Percentiles rank a stretch among this genome's conserved stretches.
These are phyloP conservation scores for Lasius platythorax DNA, from an alignment of 2,888 invertebrate species.

Conservation along the genomic window DNA sequence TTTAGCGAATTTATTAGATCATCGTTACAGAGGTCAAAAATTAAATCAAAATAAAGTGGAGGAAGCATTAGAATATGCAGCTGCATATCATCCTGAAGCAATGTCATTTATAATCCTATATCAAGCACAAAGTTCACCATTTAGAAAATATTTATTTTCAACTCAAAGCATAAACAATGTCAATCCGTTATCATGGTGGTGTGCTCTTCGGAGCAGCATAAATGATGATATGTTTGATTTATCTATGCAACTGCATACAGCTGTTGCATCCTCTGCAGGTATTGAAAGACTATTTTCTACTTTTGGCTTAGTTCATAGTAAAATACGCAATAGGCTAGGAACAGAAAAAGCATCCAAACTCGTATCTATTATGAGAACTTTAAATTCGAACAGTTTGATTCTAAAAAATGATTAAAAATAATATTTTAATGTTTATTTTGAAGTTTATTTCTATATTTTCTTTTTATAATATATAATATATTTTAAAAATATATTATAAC, in stretches of 20 bases:
- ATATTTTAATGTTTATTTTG: too few relatives aligned
- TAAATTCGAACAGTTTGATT: neutral
- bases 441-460: too few relatives aligned
- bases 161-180: slow-evolving; percentile 6
- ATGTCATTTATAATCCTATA: slow-evolving; percentile 1
- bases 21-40: neutral
- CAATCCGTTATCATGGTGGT: neutral
- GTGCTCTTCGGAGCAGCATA: neutral
- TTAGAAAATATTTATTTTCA: slow-evolving; percentile 10
- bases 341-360: slow-evolving; percentile 8
- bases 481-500: too few relatives aligned
- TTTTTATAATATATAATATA: too few relatives aligned
- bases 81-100: neutral
- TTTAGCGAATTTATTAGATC: slow-evolving; percentile 20
- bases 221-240: neutral
- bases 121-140: neutral
- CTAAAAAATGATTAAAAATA: too few relatives aligned
- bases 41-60: slow-evolving; percentile 7
- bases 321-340: neutral
- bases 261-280: neutral
- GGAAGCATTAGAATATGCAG: slow-evolving; percentile 5
- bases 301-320: slow-evolving; percentile 3
- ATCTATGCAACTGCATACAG: neutral
- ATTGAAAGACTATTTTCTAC: neutral
- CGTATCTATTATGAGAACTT: neutral